Base-by-base conservation (phyloP, 2,797 vertebrate species). In the Petrocephalus sullivani region DNA sequence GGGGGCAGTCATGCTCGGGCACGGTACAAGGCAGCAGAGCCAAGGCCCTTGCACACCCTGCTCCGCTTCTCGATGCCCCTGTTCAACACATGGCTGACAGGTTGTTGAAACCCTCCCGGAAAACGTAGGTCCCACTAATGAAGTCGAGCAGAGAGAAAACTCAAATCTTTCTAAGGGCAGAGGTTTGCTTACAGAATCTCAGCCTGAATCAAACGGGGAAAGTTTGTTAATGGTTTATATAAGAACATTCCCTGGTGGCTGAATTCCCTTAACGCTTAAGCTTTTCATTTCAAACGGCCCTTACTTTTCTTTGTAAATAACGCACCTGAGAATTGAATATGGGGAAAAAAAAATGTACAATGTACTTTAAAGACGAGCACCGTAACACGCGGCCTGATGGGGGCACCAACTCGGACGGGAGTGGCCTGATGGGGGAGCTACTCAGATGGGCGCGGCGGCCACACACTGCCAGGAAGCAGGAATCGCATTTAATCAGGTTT, bases 401-500 rank as follows among this genome's bases (percentile, higher is more conserved):
- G 60, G 91, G 91, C 93, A 90, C 93, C 93, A 91, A 89, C 86
- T 51, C 4, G 2, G 78, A 23, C 19, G 14, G n/a, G n/a, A n/a
- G n/a, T n/a, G 10, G 23, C 92, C 89, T 91, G 93, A 93, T 92
- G 81, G 88, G 60, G 91, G 91, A 90, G 92, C 93, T 91, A 89
- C 86, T 51, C 4, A 1, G 78, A 23, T 8, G 14, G 2, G 14
- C 94, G 93, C 92, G 89, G 88, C 57, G 89, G 71, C 87, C 89
- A 85, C 85, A 90, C 85, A 88, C 49, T 87, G 91, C 93, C 88
- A 92, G 92, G 91, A 95, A 94, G 56, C 90, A 89, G 91, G 88
- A 94, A 88, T 94, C 93, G 92, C 90, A 92, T 64, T 91, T 91
- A 93, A 89, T 92, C 89, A 91, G 85, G 57, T 91, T 87, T 89